These are phyloP conservation scores for Andrena camellia DNA, from an alignment of 2,888 invertebrate genomes.

Conservation along the genomic window DNA sequence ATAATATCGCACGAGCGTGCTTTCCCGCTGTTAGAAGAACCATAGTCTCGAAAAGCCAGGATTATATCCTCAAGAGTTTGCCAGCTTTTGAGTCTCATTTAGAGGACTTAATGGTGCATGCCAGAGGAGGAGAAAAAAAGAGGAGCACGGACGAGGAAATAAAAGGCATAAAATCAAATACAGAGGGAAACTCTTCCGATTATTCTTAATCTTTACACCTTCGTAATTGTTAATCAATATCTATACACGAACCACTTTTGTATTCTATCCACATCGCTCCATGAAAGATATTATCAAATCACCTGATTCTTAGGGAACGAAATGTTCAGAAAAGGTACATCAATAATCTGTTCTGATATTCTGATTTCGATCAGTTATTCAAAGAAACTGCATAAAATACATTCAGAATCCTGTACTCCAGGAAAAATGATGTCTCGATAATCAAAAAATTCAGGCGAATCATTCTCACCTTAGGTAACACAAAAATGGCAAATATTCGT, in stretches of 20 bases:
- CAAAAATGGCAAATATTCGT: neutral
- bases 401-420: too few relatives aligned
- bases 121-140: neutral
- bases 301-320: neutral
- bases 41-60: conserved; percentile 73
- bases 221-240: neutral
- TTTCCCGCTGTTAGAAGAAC: conserved; percentile 44
- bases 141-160: conserved; percentile 51
- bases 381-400: too few relatives aligned
- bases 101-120: conserved; percentile 67
- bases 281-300: neutral
- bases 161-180: neutral
- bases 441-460: neutral
- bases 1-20: conserved; percentile 46
- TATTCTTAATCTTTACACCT: neutral
- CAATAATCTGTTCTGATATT: too few relatives aligned
- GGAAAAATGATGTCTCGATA: too few relatives aligned
- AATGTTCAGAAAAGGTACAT: too few relatives aligned
- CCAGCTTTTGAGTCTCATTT: conserved; percentile 82
- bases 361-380: neutral
- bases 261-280: neutral
- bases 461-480: neutral
- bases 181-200: neutral
- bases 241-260: neutral
- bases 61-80: conserved; percentile 83